phyloP scores from a whole-genome alignment of 2,888 invertebrate species.

The Drosophila anomalata region DNA sequence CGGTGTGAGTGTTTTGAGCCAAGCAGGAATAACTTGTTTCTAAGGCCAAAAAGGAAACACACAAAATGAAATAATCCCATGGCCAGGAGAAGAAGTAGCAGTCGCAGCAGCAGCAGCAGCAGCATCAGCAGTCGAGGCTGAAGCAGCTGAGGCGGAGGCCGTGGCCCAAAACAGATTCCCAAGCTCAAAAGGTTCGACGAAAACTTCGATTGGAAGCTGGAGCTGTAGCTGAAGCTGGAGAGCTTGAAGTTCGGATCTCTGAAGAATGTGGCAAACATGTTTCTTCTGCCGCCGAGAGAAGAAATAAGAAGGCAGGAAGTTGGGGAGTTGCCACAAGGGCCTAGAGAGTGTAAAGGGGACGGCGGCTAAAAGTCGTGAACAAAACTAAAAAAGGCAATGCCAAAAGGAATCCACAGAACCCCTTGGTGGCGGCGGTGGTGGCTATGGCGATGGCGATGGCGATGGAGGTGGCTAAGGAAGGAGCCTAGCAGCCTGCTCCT shows the following conservation, averaged over 20 bases:
- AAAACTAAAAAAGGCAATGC: slow-evolving; percentile 56
- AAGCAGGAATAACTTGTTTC: slow-evolving; percentile 78
- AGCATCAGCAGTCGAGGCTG: slow-evolving; percentile 7
- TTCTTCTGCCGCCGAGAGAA: slow-evolving; percentile 50
- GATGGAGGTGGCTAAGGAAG: slow-evolving; percentile 27
- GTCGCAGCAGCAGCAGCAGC: neutral
- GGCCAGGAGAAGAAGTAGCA: slow-evolving; percentile 58
- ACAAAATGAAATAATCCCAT: slow-evolving; percentile 81
- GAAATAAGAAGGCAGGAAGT: slow-evolving; percentile 66
- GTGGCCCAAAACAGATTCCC: slow-evolving; percentile 77
- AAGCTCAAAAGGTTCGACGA: slow-evolving; percentile 78
- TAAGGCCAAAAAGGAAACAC: slow-evolving; percentile 77
- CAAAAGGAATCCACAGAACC: slow-evolving; percentile 49
- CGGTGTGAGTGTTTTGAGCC: slow-evolving; percentile 54
- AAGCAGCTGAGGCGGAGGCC: slow-evolving; percentile 51
- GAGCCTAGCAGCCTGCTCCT: slow-evolving; percentile 48
- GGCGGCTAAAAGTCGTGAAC: slow-evolving; percentile 63
- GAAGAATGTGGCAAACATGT: slow-evolving; percentile 81
- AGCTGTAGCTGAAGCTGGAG: slow-evolving; percentile 18
- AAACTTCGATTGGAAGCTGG: slow-evolving; percentile 72
- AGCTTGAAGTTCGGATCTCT: slow-evolving; percentile 42
- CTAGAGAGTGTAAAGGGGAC: slow-evolving; percentile 22
- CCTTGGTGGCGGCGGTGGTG: neutral
- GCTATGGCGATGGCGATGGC: slow-evolving; percentile 2
- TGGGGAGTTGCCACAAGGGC: slow-evolving; percentile 71